Evolutionary conservation across 2,888 invertebrate genomes (phyloP).

Genomic region (Lepetodrilus schrolli): DNA sequence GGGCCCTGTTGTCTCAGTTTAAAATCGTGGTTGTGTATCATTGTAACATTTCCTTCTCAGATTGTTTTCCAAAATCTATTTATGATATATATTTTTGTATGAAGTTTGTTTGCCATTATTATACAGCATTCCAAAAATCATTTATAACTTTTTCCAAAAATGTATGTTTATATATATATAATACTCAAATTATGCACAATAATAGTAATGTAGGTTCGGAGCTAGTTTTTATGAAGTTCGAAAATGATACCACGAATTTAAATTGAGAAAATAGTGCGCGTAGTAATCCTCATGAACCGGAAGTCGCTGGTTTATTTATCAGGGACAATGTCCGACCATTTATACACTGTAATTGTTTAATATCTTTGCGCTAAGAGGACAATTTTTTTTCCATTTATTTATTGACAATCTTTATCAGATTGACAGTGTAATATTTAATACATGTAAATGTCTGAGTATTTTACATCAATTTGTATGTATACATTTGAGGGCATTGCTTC

Average conservation of each 20-base stretch:
- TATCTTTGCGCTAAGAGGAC: slow-evolving; percentile 23
- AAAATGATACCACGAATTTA: too few species aligned
- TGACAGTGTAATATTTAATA: slow-evolving; percentile 21
- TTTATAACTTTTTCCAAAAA: not conserved
- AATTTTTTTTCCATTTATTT: slow-evolving; percentile 13
- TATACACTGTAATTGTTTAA: not conserved
- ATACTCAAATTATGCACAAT: too few species aligned
- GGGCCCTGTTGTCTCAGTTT: slow-evolving; percentile 5
- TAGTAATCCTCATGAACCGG: not conserved
- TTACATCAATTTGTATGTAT: slow-evolving; percentile 19
- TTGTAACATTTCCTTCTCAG: too few species aligned
- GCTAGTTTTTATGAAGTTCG: too few species aligned
- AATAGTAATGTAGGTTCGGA: too few species aligned
- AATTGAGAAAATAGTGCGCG: slow-evolving; percentile 10
- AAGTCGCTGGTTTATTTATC: slow-evolving; percentile 11
- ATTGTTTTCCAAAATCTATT: not conserved
- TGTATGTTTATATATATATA: not conserved
- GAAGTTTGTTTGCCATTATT: slow-evolving; percentile 4
- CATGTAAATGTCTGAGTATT: slow-evolving; percentile 17
- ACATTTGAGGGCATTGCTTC: not conserved
- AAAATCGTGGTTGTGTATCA: not conserved
- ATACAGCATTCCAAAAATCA: not conserved
- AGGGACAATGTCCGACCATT: slow-evolving; percentile 16
- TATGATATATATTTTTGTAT: slow-evolving; percentile 5
- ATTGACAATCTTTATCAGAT: slow-evolving; percentile 26